Conservation (phyloP, 2,888 invertebrate species). For the Parnassius orleans region DNA sequence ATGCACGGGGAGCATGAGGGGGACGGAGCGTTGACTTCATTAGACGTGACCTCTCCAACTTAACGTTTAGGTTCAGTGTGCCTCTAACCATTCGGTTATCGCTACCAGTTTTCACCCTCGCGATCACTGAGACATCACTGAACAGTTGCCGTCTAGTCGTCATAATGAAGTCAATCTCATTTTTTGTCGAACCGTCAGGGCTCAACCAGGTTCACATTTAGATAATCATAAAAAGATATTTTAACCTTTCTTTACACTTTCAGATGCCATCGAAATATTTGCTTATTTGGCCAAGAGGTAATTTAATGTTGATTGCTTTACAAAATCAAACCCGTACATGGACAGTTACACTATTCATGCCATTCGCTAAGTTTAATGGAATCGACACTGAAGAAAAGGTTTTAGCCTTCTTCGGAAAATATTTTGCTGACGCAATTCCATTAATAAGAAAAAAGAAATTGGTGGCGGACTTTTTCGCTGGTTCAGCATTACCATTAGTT, state of each 20-base stretch:
- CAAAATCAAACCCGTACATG: constrained; percentile 96
- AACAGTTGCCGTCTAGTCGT: too few relatives aligned
- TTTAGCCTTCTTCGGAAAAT: constrained; percentile 86
- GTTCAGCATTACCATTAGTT: constrained; percentile 89
- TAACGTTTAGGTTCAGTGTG: too few relatives aligned
- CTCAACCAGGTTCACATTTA: too few relatives aligned
- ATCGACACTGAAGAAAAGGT: constrained; percentile 84
- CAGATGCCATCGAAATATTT: constrained; percentile 93
- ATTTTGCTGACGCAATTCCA: constrained; percentile 92
- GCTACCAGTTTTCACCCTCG: too few relatives aligned
- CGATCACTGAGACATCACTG: too few relatives aligned
- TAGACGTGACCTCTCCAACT: too few relatives aligned
- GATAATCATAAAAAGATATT: constrained; percentile 12
- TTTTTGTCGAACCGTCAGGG: too few relatives aligned
- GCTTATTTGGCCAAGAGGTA: constrained; percentile 98
- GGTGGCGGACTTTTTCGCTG: constrained; percentile 87
- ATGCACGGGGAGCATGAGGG: too few relatives aligned
- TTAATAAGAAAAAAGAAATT: constrained; percentile 90
- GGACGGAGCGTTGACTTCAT: too few relatives aligned
- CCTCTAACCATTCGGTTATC: too few relatives aligned
- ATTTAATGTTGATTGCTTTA: constrained; percentile 98
- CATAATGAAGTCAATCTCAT: too few relatives aligned
- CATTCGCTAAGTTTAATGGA: constrained; percentile 87
- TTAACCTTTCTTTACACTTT: constrained; percentile 77
- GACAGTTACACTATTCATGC: constrained; percentile 98